Evolutionary conservation across 2,113 vertebrate genomes (phyloP), one percentile per base, ranked within the genome.

Genomic region (Mastomys coucha): DNA sequence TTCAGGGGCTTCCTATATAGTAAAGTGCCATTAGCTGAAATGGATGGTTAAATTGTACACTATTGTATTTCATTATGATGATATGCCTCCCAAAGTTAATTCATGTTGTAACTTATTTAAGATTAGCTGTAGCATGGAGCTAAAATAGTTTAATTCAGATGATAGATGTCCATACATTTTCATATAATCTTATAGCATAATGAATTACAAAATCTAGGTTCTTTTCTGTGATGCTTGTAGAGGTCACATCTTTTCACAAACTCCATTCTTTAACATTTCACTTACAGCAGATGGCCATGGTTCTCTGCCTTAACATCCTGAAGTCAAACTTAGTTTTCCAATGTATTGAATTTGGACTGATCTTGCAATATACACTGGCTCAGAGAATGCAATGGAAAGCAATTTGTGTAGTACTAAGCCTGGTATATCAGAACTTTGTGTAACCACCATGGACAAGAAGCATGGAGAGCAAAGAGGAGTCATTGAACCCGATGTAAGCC

Each of bases 71-170:
- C 24, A 53, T 1, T 88, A 9, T 96, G 85, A 75, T 31, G 28
- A 2, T 73, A 2, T 94, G 36, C 65, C 22, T 88, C 20, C 67
- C 69, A 90, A 65, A 69, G 45, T 51, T 49, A 42, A 28, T 60
- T 86, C 67, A 85, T 95, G 14, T 39, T 53, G 24, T 24, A 69
- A 36, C 1, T 75, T 88, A 31, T 49, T 88, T 58, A 88, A 93
- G 93, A 78, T 88, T 58, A 8, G 19, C 72, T 60, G 7, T 60
- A 77, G 0, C 9, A 0, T 16, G 7, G 33, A 12, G 39, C 14
- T 90, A 31, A 36, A 20, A 49, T 82, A 93, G 42, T 82, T 81
- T 70, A 94, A 84, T 42, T 96, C 58, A 88, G 78, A 56, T 92
- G 24, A 1, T 92, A 93, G 49, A 28, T 49, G 2, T 69, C 26